Base-by-base conservation (phyloP, 2,113 vertebrate genomes). In the Capreolus pygargus region DNA sequence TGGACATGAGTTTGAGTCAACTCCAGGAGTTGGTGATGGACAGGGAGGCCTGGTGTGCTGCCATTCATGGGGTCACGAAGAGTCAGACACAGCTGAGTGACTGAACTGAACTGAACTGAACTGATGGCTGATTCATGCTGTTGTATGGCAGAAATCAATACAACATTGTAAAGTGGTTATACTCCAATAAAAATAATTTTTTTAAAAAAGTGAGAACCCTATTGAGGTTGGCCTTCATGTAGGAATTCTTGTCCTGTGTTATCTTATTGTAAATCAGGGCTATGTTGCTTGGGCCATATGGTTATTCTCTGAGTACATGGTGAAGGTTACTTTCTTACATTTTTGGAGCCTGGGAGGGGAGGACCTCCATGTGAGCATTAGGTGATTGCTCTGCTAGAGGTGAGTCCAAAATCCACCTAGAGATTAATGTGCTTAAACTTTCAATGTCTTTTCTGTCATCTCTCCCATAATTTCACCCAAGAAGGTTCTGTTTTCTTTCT, bases 371-470 rank as follows among this genome's bases (percentile, higher is more conserved):
- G 45, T 95, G 86, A 95, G 87, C 86, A 84, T 87, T 79, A 94
- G 94, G 86, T 70, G 61, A 74, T 86, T 33, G 1, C 85, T 28
- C 15, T 82, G 83, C 58, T 97, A 94, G 91, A 93, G 86, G 95
- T 86, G 60, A 97, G 58, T 74, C 47, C 43, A 39, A 94, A 89
- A 54, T 11, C 92, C 96, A 94, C 33, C 33, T 54, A 79, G 95
- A 96, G 86, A 91, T 97, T 98, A 98, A 97, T 87, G 83, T 87
- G 82, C 57, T 97, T 97, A 93, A 97, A 94, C 85, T 95, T 97
- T 91, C 81, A 86, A 83, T 91, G 67, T 19, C 10, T 74, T 84
- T 39, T 81, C 89, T 97, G 97, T 97, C 97, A 93, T 95, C 96
- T 95, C 86, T 86, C 91, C 70, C 78, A 76, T 95, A 87, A 93